A percentile compares a stretch with the other conserved stretches of the same genome.
Conservation (phyloP, 2,888 invertebrate genomes). For the Fragum fragum region DNA sequence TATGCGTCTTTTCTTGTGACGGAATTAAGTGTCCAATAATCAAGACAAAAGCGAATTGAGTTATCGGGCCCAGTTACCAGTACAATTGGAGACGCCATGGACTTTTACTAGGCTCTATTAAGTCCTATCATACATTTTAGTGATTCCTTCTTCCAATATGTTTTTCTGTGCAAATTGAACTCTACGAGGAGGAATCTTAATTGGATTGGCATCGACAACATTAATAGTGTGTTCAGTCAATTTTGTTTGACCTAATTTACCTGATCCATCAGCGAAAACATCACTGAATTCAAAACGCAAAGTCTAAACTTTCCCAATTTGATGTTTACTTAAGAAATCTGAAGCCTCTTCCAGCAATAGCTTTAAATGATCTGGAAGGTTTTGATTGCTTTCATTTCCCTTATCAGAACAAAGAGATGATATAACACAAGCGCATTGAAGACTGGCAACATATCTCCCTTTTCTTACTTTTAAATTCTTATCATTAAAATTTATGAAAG, state of each 20-base stretch:
- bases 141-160: background rate
- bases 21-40: too few relatives aligned
- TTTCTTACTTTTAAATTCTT: background rate
- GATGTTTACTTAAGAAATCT: background rate
- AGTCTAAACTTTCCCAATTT: background rate
- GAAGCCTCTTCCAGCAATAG: too few relatives aligned
- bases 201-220: slow-evolving; percentile 40
- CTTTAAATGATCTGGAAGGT: too few relatives aligned
- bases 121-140: slow-evolving; percentile 3
- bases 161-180: too few relatives aligned
- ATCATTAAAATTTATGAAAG: too few relatives aligned
- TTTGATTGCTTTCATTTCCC: background rate
- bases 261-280: background rate
- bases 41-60: too few relatives aligned
- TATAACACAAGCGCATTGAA: background rate
- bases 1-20: too few relatives aligned
- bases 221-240: too few relatives aligned
- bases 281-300: background rate
- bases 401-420: background rate
- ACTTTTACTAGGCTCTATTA: background rate
- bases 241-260: background rate
- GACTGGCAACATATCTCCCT: slow-evolving; percentile 2
- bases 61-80: slow-evolving; percentile 44
- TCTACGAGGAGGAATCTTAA: slow-evolving; percentile 29
- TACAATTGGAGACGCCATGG: slow-evolving; percentile 42